Conservation (phyloP, 1,140 invertebrate genomes). For the Lasioglossum albipes region DNA sequence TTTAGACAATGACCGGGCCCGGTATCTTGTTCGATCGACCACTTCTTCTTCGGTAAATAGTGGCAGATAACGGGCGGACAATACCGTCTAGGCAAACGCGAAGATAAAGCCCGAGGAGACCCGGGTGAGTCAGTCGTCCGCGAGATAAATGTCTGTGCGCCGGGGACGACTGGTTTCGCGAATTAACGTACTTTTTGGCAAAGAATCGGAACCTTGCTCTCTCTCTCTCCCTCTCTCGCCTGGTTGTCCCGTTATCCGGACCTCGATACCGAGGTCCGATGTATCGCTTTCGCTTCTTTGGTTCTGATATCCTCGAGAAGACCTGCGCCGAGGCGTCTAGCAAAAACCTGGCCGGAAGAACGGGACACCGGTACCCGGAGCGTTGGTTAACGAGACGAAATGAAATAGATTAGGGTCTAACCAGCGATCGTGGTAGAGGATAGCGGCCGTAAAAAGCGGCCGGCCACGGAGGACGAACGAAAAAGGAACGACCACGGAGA, state of each 20-base stretch:
- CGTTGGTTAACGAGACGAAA: conserved; percentile 42
- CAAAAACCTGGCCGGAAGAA: conserved; percentile 4
- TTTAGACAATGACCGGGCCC: conserved; percentile 40
- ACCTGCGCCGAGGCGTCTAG: not conserved
- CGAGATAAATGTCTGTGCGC: conserved; percentile 29
- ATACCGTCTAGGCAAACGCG: conserved; percentile 42
- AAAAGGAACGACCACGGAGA: not conserved
- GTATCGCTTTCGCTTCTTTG: too few relatives aligned
- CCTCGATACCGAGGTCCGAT: not conserved
- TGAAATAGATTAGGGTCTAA: conserved; percentile 48
- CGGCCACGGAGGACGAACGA: not conserved
- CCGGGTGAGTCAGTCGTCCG: conserved; percentile 19
- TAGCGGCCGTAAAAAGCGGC: conserved; percentile 17
- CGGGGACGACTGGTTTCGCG: conserved; percentile 16
- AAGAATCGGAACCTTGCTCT: not conserved
- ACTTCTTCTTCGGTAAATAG: conserved; percentile 45
- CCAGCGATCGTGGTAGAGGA: conserved; percentile 15
- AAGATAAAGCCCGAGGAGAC: conserved; percentile 32
- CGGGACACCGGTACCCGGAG: not conserved
- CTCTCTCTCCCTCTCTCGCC: too few relatives aligned
- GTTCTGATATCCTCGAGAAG: not conserved
- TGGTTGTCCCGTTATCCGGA: not conserved
- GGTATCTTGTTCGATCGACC: conserved; percentile 43
- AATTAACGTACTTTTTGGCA: conserved; percentile 7
- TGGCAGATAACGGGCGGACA: conserved; percentile 42